Percentiles rank a stretch among this genome's conserved stretches.
phyloP scores from a whole-genome alignment of 2,797 vertebrate species.

The Pseudocheirus occidentalis region DNA sequence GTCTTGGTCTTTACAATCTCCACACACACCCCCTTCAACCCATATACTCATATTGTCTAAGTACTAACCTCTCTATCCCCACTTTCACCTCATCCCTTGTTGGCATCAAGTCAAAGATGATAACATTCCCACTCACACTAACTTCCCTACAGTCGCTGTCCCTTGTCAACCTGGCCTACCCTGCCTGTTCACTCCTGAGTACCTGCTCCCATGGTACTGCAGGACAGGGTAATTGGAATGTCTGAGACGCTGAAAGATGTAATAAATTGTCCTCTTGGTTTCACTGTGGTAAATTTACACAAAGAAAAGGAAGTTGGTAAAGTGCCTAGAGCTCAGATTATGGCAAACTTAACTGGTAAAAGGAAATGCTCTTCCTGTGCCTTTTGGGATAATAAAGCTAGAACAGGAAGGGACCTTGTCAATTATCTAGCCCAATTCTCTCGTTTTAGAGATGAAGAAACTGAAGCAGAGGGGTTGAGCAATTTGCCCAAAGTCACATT shows the following conservation, averaged over 20 bases:
- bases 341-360: neutral
- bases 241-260: neutral
- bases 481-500: neutral
- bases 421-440: neutral
- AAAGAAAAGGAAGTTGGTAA: neutral
- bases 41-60: neutral
- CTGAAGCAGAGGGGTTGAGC: neutral
- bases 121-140: neutral
- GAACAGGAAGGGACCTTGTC: neutral
- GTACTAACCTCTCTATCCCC: neutral
- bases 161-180: neutral
- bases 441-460: neutral
- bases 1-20: neutral
- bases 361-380: neutral
- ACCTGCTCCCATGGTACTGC: neutral
- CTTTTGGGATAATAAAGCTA: neutral
- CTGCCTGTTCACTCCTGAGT: neutral
- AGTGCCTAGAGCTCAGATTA: neutral
- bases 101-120: neutral
- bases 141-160: neutral
- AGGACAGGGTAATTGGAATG: neutral
- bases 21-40: neutral
- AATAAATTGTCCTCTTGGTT: slow-evolving; percentile 1
- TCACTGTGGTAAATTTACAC: neutral
- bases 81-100: neutral